These are phyloP conservation scores for Theonella swinhoei DNA, from an alignment of 37 sponge, comb jelly and placozoan species.

Conservation along the genomic window DNA sequence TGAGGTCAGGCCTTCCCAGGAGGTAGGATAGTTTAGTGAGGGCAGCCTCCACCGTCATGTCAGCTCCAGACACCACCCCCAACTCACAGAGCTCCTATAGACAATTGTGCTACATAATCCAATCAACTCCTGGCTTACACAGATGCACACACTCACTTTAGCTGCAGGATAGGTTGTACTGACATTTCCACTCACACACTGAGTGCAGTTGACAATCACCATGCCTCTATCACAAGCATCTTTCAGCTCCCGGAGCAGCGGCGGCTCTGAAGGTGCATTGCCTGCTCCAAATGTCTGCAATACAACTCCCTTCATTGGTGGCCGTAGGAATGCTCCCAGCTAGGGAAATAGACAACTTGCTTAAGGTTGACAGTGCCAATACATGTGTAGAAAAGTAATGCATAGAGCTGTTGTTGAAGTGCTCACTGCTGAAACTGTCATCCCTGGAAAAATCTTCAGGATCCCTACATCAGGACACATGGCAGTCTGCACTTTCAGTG, in stretches of 20 bases:
- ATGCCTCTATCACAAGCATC: constrained; percentile 80
- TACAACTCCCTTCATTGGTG: constrained; percentile 92
- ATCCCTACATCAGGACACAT: constrained; percentile 85
- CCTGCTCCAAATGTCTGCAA: constrained; percentile 93
- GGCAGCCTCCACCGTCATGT: constrained; percentile 99
- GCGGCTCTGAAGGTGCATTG: constrained; percentile 72
- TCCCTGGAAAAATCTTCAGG: constrained; percentile 95
- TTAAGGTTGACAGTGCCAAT: neutral
- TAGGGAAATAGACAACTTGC: constrained; percentile 6
- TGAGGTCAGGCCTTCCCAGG: constrained; percentile 46
- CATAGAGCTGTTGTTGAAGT: no score
- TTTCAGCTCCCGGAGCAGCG: constrained; percentile 70
- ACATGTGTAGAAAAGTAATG: neutral
- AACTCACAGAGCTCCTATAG: constrained; percentile 67
- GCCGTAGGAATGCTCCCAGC: constrained; percentile 85
- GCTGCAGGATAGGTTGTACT: constrained; percentile 79
- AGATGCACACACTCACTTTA: constrained; percentile 49
- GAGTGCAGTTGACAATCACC: constrained; percentile 90
- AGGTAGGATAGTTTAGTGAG: constrained; percentile 93
- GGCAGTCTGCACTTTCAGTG: constrained; percentile 37
- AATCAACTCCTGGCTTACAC: neutral
- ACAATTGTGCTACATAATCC: neutral
- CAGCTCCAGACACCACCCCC: constrained; percentile 90
- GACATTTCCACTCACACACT: constrained; percentile 86
- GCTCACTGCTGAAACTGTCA: constrained; percentile 81